Base-by-base conservation (phyloP, 2,113 vertebrate genomes). In the Alligator mississippiensis region DNA sequence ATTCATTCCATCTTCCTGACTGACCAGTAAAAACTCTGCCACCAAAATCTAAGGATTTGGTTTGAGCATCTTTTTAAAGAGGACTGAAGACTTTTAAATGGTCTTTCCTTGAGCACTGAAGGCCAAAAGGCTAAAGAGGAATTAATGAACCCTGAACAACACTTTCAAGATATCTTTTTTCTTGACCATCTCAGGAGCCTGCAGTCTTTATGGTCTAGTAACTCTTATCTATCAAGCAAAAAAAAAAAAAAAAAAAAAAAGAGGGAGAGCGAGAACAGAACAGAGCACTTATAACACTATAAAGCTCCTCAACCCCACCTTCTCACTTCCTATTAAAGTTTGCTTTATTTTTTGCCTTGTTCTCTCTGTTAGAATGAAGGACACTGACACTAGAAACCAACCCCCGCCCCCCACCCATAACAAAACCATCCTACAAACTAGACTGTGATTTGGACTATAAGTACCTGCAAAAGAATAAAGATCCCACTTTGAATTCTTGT, bases 61-160 rank as follows among this genome's bases (percentile, higher is more conserved):
- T 89, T 93, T 91, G 61, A 90, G 5, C 18, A 17, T 22, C 66
- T 88, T 86, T 93, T 79, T 21, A 28, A 88, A 96, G 66, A 72
- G 30, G 12, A 84, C n/a, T 16, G 24, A 82, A 92, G 19, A 76
- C 30, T 60, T 86, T 91, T 64, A 93, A 77, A 85, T 22, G 2
- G n/a, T 90, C 85, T 94, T 94, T 81, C 22, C 59, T 75, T 66
- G 82, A 62, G 79, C 70, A 94, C 63, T 38, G 24, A 82, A 90
- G 75, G 17, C 61, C 81, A 89, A 91, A 70, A 88, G 81, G 90
- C 87, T 83, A 95, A 93, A 79, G n/a, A 93, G 47, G 34, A 94
- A 79, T 63, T 90, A 94, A 91, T 80, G 79, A 96, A 66, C 81
- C 84, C 85, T 96, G 79, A 91, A 94, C 30, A 47, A 74, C 91